Evolutionary conservation across 2,113 vertebrate species (phyloP).

Genomic region (Leptodactylus fuscus): DNA sequence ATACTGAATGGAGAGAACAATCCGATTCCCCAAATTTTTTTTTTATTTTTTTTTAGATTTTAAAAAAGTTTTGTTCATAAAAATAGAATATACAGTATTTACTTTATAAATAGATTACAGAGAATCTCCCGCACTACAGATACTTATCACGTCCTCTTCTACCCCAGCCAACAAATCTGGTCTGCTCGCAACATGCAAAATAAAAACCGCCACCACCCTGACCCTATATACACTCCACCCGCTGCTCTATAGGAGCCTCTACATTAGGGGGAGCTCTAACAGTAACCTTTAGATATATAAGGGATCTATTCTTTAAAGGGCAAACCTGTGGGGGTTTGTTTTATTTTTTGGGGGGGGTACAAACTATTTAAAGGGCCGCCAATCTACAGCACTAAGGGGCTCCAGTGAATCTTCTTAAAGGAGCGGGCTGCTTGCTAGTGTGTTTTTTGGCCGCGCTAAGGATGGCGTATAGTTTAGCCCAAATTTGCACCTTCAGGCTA

Average conservation of each 20-base stretch:
- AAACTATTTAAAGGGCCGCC: too few species aligned
- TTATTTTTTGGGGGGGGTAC: not conserved
- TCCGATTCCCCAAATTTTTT: not conserved
- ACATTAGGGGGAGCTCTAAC: not conserved
- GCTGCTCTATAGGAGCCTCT: not conserved
- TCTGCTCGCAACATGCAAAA: conserved; percentile 19
- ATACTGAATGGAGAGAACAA: conserved; percentile 31
- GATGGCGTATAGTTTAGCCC: too few species aligned
- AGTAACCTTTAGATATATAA: not conserved
- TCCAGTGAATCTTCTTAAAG: too few species aligned
- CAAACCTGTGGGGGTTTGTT: too few species aligned
- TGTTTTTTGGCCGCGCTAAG: too few species aligned
- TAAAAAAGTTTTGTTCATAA: conserved; percentile 71
- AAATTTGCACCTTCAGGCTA: too few species aligned
- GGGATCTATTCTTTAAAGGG: not conserved
- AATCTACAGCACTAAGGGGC: too few species aligned
- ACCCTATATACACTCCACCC: conserved; percentile 30
- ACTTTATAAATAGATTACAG: conserved; percentile 72
- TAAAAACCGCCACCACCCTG: conserved; percentile 24
- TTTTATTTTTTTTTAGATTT: conserved; percentile 26
- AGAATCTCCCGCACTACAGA: not conserved
- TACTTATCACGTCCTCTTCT: conserved; percentile 59
- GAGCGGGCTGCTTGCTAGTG: too few species aligned
- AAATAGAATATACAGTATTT: conserved; percentile 72
- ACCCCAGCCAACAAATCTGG: not conserved